Evolutionary conservation across 53 echinoderm and acorn worm species (phyloP).

Genomic region (Pentamera pediparva): DNA sequence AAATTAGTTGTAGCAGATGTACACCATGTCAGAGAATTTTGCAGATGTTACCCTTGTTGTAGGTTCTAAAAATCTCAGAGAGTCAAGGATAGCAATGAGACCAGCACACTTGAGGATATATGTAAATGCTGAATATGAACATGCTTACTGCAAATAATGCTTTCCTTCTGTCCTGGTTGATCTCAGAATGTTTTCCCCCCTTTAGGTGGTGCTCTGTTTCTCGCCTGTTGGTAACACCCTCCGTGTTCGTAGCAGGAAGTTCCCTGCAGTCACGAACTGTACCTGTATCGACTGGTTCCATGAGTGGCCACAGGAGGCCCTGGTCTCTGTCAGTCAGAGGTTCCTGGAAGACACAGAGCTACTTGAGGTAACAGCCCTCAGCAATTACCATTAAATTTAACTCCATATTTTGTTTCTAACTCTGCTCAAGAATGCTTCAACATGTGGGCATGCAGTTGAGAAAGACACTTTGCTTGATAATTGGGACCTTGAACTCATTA

Average conservation of each 20-base stretch:
- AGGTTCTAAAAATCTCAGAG: no score
- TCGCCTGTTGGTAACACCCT: constrained; percentile 94
- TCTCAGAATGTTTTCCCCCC: not conserved
- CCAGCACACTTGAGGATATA: no score
- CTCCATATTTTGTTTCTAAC: no score
- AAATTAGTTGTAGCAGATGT: not conserved
- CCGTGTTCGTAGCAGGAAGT: constrained; percentile 84
- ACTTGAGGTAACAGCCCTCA: constrained; percentile 63
- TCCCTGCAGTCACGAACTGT: constrained; percentile 94
- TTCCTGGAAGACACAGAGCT: constrained; percentile 91
- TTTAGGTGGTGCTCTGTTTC: constrained; percentile 87
- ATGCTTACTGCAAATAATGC: not conserved
- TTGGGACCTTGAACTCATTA: no score
- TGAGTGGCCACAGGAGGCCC: constrained; percentile 96
- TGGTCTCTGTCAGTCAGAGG: constrained; percentile 86
- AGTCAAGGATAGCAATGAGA: no score
- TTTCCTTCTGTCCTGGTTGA: not conserved
- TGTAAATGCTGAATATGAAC: no score
- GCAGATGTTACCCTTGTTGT: no score
- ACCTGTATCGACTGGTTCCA: constrained; percentile 99
- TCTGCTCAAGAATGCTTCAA: no score
- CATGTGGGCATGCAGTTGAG: no score
- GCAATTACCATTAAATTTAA: no score
- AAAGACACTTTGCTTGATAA: no score
- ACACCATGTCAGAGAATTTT: no score